Percentiles rank a stretch among this genome's conserved stretches.
Conservation (phyloP, 2,888 invertebrate genomes). For the Lymantria dispar region DNA sequence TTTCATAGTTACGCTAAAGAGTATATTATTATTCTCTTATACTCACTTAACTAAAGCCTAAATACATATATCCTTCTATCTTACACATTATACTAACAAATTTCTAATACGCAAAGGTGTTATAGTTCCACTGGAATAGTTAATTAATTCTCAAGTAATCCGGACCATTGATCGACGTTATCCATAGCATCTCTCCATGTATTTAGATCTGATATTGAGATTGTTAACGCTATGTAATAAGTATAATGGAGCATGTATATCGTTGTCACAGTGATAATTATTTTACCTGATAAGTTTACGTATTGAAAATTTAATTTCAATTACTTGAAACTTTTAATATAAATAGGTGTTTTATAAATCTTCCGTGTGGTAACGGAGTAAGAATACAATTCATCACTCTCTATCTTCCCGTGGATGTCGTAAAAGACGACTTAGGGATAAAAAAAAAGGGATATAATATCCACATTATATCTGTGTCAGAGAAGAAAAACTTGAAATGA, state of each 20-base stretch:
- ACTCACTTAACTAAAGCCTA: neutral
- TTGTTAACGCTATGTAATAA: conserved; percentile 59
- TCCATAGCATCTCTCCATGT: conserved; percentile 49
- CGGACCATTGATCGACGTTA: conserved; percentile 62
- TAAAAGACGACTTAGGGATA: too few relatives aligned
- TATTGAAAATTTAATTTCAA: neutral
- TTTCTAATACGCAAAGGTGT: conserved; percentile 55
- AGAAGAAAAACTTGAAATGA: too few relatives aligned
- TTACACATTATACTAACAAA: conserved; percentile 26
- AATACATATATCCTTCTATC: conserved; percentile 4
- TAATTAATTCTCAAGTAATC: conserved; percentile 69
- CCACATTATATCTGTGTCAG: too few relatives aligned
- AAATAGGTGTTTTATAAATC: too few relatives aligned
- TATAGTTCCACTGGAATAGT: conserved; percentile 49
- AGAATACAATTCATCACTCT: too few relatives aligned
- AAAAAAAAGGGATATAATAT: too few relatives aligned
- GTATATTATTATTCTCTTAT: neutral
- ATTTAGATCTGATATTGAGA: conserved; percentile 61
- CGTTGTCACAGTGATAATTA: conserved; percentile 39
- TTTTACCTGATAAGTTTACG: conserved; percentile 10
- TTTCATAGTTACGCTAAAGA: too few relatives aligned
- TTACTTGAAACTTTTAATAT: too few relatives aligned
- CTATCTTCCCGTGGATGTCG: too few relatives aligned
- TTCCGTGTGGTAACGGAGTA: too few relatives aligned
- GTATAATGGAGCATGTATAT: conserved; percentile 50